A percentile compares a stretch with the other conserved stretches of the same genome.
Conservation (phyloP, 2,797 vertebrate genomes). For the Enteromius thamalakanensis region DNA sequence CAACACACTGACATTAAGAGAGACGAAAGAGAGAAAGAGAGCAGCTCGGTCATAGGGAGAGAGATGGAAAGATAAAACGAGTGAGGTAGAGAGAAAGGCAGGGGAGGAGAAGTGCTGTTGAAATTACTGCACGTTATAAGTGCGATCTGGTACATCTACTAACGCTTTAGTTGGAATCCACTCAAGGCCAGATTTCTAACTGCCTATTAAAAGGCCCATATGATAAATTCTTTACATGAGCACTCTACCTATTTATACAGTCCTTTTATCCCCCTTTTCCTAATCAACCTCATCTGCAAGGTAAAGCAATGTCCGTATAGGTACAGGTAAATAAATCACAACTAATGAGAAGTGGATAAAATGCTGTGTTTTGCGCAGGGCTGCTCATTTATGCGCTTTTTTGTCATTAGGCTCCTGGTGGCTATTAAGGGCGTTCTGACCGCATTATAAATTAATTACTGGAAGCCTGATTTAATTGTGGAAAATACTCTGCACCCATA, state of each 20-base stretch:
- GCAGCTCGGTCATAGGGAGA: constrained; percentile 70
- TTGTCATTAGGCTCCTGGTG: constrained; percentile 27
- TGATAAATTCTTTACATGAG: constrained; percentile 29
- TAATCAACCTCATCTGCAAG: neutral
- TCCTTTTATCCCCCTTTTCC: neutral
- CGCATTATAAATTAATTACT: constrained; percentile 54
- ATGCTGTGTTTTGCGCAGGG: constrained; percentile 26
- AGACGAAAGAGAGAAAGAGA: constrained; percentile 58
- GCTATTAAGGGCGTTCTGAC: constrained; percentile 50
- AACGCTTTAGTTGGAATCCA: constrained; percentile 54
- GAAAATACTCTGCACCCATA: constrained; percentile 43
- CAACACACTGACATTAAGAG: constrained; percentile 65
- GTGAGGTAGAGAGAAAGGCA: constrained; percentile 26
- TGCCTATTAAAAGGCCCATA: constrained; percentile 22
- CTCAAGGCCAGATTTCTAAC: constrained; percentile 18
- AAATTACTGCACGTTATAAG: constrained; percentile 68
- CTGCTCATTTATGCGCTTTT: constrained; percentile 30
- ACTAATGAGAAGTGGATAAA: constrained; percentile 2
- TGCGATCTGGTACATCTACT: constrained; percentile 60
- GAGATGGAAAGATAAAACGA: constrained; percentile 47
- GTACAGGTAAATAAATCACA: constrained; percentile 12
- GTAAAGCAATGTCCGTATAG: neutral
- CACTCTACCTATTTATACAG: constrained; percentile 2
- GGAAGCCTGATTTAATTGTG: constrained; percentile 50
- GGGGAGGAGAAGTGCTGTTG: constrained; percentile 60